phyloP scores from a whole-genome alignment of 2,797 vertebrate species.

The Lindbergichthys nudifrons region DNA sequence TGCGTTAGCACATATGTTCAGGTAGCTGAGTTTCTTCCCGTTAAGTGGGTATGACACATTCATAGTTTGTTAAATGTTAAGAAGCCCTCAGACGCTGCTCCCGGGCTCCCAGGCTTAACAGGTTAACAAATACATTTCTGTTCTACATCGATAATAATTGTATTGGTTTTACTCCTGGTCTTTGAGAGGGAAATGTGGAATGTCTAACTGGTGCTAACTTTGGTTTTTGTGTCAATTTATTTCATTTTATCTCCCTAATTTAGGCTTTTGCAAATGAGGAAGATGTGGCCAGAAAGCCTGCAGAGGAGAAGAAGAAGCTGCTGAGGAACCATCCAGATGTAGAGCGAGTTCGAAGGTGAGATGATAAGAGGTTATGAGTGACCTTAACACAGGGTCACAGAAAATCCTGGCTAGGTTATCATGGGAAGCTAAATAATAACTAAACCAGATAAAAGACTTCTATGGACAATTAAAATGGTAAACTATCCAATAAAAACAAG shows the following conservation, averaged over 20 bases:
- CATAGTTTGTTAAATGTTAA: too few relatives aligned
- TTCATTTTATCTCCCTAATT: background rate
- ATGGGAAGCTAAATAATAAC: background rate
- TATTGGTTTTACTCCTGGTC: background rate
- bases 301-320: conserved; percentile 83
- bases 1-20: too few relatives aligned
- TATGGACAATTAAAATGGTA: too few relatives aligned
- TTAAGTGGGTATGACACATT: too few relatives aligned
- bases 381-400: background rate
- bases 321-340: conserved; percentile 84
- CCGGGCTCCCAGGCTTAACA: too few relatives aligned
- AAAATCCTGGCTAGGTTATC: background rate
- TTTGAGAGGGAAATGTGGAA: background rate
- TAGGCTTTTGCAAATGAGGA: conserved; percentile 89
- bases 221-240: background rate
- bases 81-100: too few relatives aligned
- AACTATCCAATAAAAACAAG: too few relatives aligned
- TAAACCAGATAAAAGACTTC: background rate
- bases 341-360: conserved; percentile 90
- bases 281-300: conserved; percentile 78
- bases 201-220: background rate
- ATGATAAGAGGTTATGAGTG: background rate
- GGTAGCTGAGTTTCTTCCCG: too few relatives aligned
- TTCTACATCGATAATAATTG: background rate
- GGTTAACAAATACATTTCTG: background rate